Evolutionary conservation across 2,888 invertebrate genomes (phyloP), one percentile per base, ranked within the genome.

Genomic region (Leptinotarsa tumamoca): DNA sequence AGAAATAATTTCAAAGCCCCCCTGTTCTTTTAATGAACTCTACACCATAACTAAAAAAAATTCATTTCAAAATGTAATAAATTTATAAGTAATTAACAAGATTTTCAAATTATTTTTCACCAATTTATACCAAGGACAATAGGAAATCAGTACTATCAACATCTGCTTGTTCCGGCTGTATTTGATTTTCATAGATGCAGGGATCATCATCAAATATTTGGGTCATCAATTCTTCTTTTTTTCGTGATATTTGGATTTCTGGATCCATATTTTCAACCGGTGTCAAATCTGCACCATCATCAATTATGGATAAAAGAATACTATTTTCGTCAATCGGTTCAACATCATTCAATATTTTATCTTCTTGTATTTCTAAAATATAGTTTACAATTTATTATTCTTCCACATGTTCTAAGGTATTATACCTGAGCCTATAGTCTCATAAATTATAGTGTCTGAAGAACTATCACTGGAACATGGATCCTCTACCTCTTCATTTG

Each of bases 211-310:
- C 58, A 54, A 77, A 76, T 49, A 79, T 68, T 43, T 77, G 71
- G 3, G 77, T 76, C 68, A 75, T 71, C 2, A 79, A 51, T 66
- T 77, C 75, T 21, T 75, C 72, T 66, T 75, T 79, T 58, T 79
- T 71, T 10, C 69, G 51, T 33, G 68, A 51, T 17, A 79, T 21
- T 51, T 69, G 67, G 0, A 72, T 56, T 51, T 71, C 61, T 18
- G 71, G 50, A 63, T 77, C 75, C 18, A 54, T 23, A n/a, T 33
- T n/a, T 50, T 67, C 18, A 1, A 51, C 54, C 3, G 54, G 58
- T 50, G 27, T 43, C n/a, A 21, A 5, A n/a, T 49, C 15, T 50
- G 54, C 21, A 5, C 54, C 67, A 63, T 67, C 76, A 51, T 72
- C 56, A 71, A 79, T 79, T 69, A 79, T 75, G 17, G 71, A 71